Evolutionary conservation across 1,140 invertebrate genomes (phyloP), one percentile per base, ranked within the genome.

Genomic region (Sycophila sp.): DNA sequence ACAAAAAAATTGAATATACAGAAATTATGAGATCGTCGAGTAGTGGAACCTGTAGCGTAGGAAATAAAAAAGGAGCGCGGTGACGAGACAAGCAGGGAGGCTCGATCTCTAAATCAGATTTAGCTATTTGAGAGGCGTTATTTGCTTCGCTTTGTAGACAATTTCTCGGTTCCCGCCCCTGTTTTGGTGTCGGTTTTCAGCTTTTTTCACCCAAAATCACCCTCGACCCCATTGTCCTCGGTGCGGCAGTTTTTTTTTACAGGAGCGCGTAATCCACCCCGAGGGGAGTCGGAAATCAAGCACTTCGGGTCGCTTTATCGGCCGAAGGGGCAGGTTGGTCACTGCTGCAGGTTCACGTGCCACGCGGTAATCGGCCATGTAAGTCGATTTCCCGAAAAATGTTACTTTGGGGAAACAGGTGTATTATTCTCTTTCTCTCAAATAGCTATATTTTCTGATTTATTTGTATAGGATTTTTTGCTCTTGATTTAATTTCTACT

Each of bases 141-240:
- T 83, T 82, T 81, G 78, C 76, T 73, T 75, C 80, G 78, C 38
- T 83, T 83, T 84, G 83, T 83, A 77, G 77, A 73, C 81, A 80
- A 85, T 86, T 84, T 85, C 77, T 79, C 81, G 83, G 76, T 77
- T 75, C 73, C 77, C 78, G 78, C 79, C 64, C 80, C 81, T 85
- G 79, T 85, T 86, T 86, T 82, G 84, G 84, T 85, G 80, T 85
- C 84, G 80, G 77, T 86, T 86, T 86, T 86, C 83, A 81, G 78
- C 76, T 82, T 84, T 86, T 86, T 86, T 82, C 81, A 81, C 84
- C 84, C 80, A 86, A 86, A 72, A 86, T 72, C 80, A 80, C 83
- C 82, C 82, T 77, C 80, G 72, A 36, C 4, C 17, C 72, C 69
- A 76, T 80, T 81, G 77, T 84, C 64, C 64, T 72, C 68, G 24